phyloP scores from a whole-genome alignment of 2,797 vertebrate genomes.

The Tachyglossus aculeatus region DNA sequence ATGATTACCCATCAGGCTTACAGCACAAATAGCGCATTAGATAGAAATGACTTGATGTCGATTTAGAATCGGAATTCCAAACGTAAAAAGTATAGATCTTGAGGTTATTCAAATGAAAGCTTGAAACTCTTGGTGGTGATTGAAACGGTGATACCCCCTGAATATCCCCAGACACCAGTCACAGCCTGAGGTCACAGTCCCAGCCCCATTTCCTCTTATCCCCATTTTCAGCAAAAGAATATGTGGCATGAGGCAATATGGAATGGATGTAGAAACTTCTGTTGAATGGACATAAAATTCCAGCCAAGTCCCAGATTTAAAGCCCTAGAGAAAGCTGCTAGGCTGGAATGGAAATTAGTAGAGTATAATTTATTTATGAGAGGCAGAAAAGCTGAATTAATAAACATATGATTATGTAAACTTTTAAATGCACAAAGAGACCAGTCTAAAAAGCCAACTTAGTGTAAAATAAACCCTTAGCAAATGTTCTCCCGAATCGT shows the following conservation, averaged over 20 bases:
- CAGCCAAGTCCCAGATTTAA: constrained; percentile 52
- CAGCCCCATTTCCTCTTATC: not conserved
- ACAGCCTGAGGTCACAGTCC: no score
- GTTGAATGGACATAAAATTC: constrained; percentile 59
- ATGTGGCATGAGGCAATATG: constrained; percentile 52
- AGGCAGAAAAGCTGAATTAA: constrained; percentile 62
- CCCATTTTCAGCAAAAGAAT: constrained; percentile 42
- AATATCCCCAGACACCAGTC: no score
- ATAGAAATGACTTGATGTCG: constrained; percentile 59
- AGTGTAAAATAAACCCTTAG: constrained; percentile 16
- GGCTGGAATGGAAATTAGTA: constrained; percentile 57
- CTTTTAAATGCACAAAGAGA: constrained; percentile 45
- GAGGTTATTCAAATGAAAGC: constrained; percentile 18
- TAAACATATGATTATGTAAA: constrained; percentile 64
- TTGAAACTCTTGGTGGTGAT: no score
- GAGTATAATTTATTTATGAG: constrained; percentile 61
- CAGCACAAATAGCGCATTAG: constrained; percentile 63
- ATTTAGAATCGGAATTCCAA: constrained; percentile 52
- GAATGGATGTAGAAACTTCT: constrained; percentile 62
- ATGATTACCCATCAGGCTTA: constrained; percentile 70
- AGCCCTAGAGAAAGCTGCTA: constrained; percentile 55
- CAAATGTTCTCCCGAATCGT: constrained; percentile 21
- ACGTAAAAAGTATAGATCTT: constrained; percentile 48
- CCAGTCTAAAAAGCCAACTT: constrained; percentile 35
- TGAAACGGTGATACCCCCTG: no score